Percentiles rank a stretch among this genome's conserved stretches.
Evolutionary conservation across 2,113 vertebrate species (phyloP).

Genomic region (Heloderma charlesbogerti): DNA sequence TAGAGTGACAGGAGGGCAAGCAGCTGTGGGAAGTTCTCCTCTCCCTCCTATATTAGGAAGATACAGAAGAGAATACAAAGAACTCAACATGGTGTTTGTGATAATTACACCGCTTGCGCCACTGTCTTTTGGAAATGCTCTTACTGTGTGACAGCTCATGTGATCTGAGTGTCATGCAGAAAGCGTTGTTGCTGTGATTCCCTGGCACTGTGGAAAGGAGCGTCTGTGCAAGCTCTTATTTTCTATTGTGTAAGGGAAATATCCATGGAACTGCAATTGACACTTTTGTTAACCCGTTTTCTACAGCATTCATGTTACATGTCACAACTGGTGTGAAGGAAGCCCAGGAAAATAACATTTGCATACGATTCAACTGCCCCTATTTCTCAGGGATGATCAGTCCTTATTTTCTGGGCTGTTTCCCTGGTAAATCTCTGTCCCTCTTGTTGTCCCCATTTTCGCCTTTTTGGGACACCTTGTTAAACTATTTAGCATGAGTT

Average conservation of each 20-base stretch:
- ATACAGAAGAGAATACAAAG: background rate
- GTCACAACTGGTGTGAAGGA: background rate
- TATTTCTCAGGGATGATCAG: background rate
- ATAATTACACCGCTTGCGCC: background rate
- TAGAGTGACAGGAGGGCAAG: background rate
- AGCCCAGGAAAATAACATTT: background rate
- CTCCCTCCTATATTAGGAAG: background rate
- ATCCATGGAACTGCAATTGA: conserved; percentile 1
- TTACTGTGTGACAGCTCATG: background rate
- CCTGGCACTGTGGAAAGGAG: background rate
- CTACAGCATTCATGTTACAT: background rate
- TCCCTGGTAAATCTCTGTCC: background rate
- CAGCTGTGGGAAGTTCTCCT: background rate
- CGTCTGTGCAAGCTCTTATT: background rate
- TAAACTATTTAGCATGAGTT: background rate
- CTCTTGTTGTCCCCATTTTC: too few relatives aligned
- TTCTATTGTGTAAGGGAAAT: background rate
- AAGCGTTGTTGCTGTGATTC: conserved; percentile 25
- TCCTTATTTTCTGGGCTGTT: background rate
- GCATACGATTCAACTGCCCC: background rate
- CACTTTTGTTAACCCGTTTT: background rate
- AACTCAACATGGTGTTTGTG: background rate
- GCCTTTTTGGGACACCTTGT: background rate
- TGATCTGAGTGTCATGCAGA: background rate
- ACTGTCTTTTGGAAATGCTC: background rate